Base-by-base conservation (phyloP, 2,797 vertebrate genomes). In the Myotis findleyi region DNA sequence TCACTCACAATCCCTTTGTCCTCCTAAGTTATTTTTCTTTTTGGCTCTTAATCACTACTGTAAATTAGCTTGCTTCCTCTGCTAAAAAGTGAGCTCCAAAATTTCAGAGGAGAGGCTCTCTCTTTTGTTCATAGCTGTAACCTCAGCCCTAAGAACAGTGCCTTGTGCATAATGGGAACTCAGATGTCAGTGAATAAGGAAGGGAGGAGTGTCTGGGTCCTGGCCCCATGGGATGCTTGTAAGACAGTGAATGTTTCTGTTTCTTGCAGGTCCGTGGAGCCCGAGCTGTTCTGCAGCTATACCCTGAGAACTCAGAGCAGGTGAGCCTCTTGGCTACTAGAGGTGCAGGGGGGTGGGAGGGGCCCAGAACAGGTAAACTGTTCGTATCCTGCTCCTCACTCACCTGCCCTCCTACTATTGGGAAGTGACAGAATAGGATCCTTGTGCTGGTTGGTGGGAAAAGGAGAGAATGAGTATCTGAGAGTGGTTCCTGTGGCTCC, bases 291-390 rank as follows among this genome's bases (percentile, higher is more conserved):
- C 99, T 99, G 93, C 99, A 99, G 98, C 95, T 99, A 82, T 99
- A 99, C 94, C 99, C 99, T 0, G 99, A 99, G 97, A 99, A 99
- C 98, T 99, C 99, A 0, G 99, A 99, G 95, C 99, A 99, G 99
- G 99, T 99, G 83, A 89, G 92, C 38, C 16, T 10, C 27, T 71
- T 6, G 51, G 77, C 47, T 62, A 4, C 33, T 30, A 4, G 53
- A 11, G 51, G 33, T 17, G 1, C 18, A 7, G 23, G 71, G 72
- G 36, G 4, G 3, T 12, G 0, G 9, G 7, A 11, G 13, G 51
- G 2, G 1, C 20, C 41, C 23, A 21, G 62, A 41, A 5, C 25
- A 47, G 41, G 38, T 9, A 18, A 8, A 13, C 25, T 79, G 17
- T 36, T 47, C 23, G 71, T 79, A 23, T 38, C 47, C n/a, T 83